Conservation (phyloP, 2,797 vertebrate genomes). For the Crenuchus spilurus region DNA sequence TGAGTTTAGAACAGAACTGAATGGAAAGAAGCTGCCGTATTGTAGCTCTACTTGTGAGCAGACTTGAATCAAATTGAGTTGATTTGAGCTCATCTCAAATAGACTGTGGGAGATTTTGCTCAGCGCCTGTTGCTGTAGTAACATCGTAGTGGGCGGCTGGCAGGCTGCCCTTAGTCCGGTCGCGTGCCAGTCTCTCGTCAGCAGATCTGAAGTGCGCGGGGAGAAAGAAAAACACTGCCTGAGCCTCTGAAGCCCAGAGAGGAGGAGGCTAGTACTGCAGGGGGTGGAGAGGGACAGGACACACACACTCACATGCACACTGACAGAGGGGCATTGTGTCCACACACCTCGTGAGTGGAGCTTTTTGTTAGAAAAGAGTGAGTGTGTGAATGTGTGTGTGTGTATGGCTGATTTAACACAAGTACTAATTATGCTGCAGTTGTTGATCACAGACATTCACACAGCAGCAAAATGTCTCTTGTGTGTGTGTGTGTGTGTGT, state of each 20-base stretch:
- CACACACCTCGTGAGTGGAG: conserved; percentile 56
- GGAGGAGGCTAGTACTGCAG: conserved; percentile 17
- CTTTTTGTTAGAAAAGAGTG: conserved; percentile 45
- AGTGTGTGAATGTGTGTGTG: conserved; percentile 19
- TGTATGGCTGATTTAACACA: conserved; percentile 47
- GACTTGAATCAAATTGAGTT: neutral
- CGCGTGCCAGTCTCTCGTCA: conserved; percentile 48
- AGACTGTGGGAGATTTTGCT: conserved; percentile 16
- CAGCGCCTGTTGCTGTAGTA: conserved; percentile 25
- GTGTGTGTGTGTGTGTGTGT: conserved; percentile 19
- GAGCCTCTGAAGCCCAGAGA: conserved; percentile 43
- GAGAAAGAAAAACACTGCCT: conserved; percentile 40
- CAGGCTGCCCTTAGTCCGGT: conserved; percentile 33
- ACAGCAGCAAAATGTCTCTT: conserved; percentile 28
- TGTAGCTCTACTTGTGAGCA: too few species aligned
- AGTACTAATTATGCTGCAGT: conserved; percentile 56
- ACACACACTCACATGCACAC: conserved; percentile 20
- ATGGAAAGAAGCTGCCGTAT: neutral
- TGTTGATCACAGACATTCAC: conserved; percentile 53
- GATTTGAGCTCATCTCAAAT: conserved; percentile 8
- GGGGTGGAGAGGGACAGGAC: conserved; percentile 11
- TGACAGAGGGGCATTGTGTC: conserved; percentile 61
- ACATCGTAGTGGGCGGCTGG: conserved; percentile 41
- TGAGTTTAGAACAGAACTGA: neutral
- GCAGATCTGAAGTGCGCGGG: conserved; percentile 44